These are phyloP conservation scores for Cotesia vestalis DNA, from an alignment of 1,140 invertebrate genomes.

Conservation along the genomic window DNA sequence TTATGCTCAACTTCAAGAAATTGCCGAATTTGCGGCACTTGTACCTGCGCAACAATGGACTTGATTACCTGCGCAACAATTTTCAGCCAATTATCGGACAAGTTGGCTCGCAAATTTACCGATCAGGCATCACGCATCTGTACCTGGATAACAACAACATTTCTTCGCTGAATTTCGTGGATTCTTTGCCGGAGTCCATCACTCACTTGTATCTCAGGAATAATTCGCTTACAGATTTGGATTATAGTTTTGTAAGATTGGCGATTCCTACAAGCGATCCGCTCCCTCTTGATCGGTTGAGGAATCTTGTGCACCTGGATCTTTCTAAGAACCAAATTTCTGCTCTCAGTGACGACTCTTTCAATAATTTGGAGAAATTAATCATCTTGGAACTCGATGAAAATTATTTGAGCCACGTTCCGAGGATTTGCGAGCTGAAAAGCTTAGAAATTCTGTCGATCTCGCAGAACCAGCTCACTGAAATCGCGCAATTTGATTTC, in stretches of 20 bases:
- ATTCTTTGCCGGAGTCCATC: not conserved
- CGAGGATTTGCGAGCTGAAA: conserved; percentile 7
- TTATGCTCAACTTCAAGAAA: no score
- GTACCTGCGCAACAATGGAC: not conserved
- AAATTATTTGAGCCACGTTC: conserved; percentile 13
- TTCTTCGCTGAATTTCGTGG: not conserved
- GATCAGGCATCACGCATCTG: conserved; percentile 14
- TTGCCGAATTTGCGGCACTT: conserved; percentile 14
- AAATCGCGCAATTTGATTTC: not conserved
- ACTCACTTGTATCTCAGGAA: not conserved
- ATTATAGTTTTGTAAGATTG: not conserved
- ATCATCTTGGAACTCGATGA: conserved; percentile 1
- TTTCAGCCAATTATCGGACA: not conserved
- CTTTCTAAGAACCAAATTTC: not conserved
- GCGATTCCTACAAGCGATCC: no score
- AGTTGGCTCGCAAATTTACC: not conserved
- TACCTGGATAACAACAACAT: conserved; percentile 20
- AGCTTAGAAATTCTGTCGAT: conserved; percentile 19
- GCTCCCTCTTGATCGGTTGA: no score
- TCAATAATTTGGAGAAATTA: not conserved
- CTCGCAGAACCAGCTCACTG: not conserved
- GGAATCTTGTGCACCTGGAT: no score
- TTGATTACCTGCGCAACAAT: not conserved
- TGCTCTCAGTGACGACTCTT: not conserved
- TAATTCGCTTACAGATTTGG: not conserved